Evolutionary conservation across 2,888 invertebrate genomes (phyloP).

Genomic region (Dynastes hyllus): DNA sequence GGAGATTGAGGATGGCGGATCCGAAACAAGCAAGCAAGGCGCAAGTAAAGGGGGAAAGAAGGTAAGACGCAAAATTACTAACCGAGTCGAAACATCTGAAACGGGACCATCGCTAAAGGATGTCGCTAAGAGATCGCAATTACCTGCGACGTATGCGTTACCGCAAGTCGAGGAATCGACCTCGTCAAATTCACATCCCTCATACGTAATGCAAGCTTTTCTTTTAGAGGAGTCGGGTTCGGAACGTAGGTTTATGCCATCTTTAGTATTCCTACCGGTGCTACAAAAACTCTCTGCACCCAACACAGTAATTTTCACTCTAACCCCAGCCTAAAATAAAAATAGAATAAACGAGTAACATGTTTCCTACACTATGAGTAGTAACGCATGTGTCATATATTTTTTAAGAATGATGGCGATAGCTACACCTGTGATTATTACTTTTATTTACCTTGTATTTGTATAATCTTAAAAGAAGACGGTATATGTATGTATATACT

Average conservation of each 20-base stretch:
- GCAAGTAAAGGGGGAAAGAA: conserved; percentile 68
- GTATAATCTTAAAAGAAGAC: conserved; percentile 64
- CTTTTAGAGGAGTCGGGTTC: conserved; percentile 79
- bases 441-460: conserved; percentile 68
- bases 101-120: conserved; percentile 73
- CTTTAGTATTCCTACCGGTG: conserved; percentile 95
- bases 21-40: conserved; percentile 44
- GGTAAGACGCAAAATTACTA: conserved; percentile 60
- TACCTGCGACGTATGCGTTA: conserved; percentile 79
- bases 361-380: conserved; percentile 65
- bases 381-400: conserved; percentile 66
- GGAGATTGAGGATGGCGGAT: conserved; percentile 55
- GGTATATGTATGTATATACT: conserved; percentile 42
- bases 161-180: conserved; percentile 70
- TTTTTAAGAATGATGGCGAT: conserved; percentile 71
- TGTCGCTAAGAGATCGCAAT: conserved; percentile 73
- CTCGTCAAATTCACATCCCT: conserved; percentile 27
- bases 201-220: conserved; percentile 94
- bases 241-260: conserved; percentile 84
- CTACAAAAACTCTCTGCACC: conserved; percentile 89
- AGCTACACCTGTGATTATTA: conserved; percentile 74
- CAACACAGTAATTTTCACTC: conserved; percentile 92
- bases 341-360: conserved; percentile 47
- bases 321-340: conserved; percentile 88
- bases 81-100: conserved; percentile 68